Evolutionary conservation across 1,140 invertebrate genomes (phyloP), one percentile per base, ranked within the genome.

Genomic region (Pseudomyrmex concolor): DNA sequence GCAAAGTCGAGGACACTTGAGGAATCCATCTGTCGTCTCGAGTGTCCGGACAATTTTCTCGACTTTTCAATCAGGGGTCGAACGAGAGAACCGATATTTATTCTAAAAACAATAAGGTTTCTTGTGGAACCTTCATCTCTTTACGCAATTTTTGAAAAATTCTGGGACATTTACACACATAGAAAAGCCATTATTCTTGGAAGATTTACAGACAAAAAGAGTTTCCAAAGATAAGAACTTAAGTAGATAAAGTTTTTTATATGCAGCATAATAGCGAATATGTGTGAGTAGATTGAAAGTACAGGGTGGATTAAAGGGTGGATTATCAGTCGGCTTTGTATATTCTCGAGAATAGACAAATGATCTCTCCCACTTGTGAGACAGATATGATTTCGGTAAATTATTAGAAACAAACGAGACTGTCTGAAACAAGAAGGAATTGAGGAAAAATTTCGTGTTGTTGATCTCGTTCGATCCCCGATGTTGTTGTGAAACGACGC

Each of bases 31-130:
- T 12, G 19, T 60, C 50, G 60, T 25, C 73, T 19, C 9, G 67
- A 78, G 67, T 51, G 60, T 55, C 66, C 50, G 19, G 59, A 34
- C 43, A 57, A 66, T 77, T 76, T 77, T 17, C 43, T 84, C 62
- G 70, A 70, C 22, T 73, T 78, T 87, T 86, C 66, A 66, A 83
- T 71, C 66, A 15, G 76, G 43, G 76, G 50, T 80, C 76, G 76
- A 80, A 70, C 22, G 54, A 70, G 17, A 45, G 3, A 80, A 50
- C 5, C 0, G 22, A 10, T 43, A 55, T 60, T 48, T 60, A 78
- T 76, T 82, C 71, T 82, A 82, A 62, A 82, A 82, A 34, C 34
- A 34, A 34, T 2, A 34, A 34, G 9, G n/a, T 3, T 74, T 74
- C 43, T 25, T 4, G 0, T 0, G 17, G 48, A 77, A 62, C 15